A percentile compares a stretch with the other conserved stretches of the same genome.
phyloP scores from a whole-genome alignment of 2,113 vertebrate genomes.

The Gadus chalcogrammus region DNA sequence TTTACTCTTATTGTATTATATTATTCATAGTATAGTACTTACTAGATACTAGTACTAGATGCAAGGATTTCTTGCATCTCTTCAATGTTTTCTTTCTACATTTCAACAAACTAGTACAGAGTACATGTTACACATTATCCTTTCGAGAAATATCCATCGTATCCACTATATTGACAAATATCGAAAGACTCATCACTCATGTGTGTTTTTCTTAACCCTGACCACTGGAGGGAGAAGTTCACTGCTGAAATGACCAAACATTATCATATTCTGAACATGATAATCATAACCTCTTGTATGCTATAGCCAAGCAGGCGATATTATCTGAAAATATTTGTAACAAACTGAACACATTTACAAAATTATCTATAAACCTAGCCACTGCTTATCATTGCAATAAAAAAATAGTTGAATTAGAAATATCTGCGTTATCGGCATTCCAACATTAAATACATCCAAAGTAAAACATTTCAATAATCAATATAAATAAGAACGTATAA shows the following conservation, averaged over 20 bases:
- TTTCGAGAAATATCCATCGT: too few relatives aligned
- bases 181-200: background rate
- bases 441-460: background rate
- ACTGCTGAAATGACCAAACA: constrained; percentile 27
- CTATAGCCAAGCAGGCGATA: too few relatives aligned
- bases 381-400: background rate
- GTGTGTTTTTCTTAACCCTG: constrained; percentile 37
- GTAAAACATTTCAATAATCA: background rate
- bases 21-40: too few relatives aligned
- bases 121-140: too few relatives aligned
- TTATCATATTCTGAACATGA: background rate
- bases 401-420: background rate
- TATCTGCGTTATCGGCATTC: background rate
- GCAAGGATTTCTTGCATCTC: too few relatives aligned
- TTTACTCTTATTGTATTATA: too few relatives aligned
- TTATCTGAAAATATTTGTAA: too few relatives aligned
- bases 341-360: background rate
- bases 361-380: background rate
- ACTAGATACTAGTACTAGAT: too few relatives aligned
- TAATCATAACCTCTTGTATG: too few relatives aligned
- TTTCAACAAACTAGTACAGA: too few relatives aligned
- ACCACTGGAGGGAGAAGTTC: constrained; percentile 67
- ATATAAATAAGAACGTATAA: background rate
- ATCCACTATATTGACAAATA: too few relatives aligned
- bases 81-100: too few relatives aligned